Conservation (phyloP, 2,797 vertebrate genomes). For the Podargus strigoides region DNA sequence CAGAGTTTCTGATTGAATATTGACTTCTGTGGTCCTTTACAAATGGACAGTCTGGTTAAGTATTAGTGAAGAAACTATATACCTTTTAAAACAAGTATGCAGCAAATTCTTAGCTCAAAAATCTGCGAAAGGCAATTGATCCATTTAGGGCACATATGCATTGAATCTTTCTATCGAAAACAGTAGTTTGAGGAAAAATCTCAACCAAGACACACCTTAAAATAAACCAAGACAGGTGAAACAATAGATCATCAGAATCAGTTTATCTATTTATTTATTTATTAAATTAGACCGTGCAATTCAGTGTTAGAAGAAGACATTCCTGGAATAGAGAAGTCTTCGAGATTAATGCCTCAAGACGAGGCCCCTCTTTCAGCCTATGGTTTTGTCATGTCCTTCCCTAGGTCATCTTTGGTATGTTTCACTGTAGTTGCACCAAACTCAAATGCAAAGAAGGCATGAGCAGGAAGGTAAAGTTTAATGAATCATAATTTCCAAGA, state of each 20-base stretch:
- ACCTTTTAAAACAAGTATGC: not conserved
- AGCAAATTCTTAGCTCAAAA: not conserved
- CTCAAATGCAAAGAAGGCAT: not conserved
- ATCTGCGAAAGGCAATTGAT: not conserved
- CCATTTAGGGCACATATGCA: fast-evolving
- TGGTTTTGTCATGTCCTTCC: not conserved
- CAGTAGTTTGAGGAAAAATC: not conserved
- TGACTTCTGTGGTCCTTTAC: not conserved
- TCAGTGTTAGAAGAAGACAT: not conserved
- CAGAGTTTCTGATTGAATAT: not conserved
- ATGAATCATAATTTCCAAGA: not conserved
- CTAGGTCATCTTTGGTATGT: not conserved
- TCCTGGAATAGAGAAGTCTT: not conserved
- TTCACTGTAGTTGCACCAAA: not conserved
- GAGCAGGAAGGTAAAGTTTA: not conserved
- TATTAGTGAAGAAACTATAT: not conserved
- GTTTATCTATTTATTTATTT: too few species aligned
- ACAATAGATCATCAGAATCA: not conserved
- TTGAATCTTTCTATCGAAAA: not conserved
- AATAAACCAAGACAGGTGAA: not conserved
- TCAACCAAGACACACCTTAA: not conserved
- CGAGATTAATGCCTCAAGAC: not conserved
- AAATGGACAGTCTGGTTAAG: not conserved
- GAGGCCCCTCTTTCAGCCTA: not conserved
- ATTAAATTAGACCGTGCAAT: too few species aligned